These are phyloP conservation scores for Samia ricini DNA, from an alignment of 1,140 invertebrate genomes.

Conservation along the genomic window DNA sequence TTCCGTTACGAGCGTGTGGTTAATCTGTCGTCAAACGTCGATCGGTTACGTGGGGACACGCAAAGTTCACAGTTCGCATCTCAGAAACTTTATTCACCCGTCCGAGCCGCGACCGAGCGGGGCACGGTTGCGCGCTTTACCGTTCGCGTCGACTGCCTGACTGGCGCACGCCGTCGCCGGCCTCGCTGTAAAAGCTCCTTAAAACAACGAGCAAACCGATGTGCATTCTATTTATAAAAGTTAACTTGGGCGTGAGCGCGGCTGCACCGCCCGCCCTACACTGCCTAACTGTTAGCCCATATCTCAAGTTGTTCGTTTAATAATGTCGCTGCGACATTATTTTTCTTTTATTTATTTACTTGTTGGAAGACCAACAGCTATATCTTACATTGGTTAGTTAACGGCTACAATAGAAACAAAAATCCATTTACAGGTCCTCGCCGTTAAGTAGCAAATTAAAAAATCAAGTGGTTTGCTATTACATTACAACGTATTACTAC, in stretches of 20 bases:
- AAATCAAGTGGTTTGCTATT: too few relatives aligned
- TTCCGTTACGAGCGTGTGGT: too few relatives aligned
- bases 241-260: conserved; percentile 62
- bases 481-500: too few relatives aligned
- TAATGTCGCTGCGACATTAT: conserved; percentile 30
- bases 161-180: conserved; percentile 42
- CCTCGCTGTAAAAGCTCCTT: conserved; percentile 66
- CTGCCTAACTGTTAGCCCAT: conserved; percentile 7
- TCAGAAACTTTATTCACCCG: background rate
- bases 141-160: conserved; percentile 62
- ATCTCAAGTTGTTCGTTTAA: conserved; percentile 59
- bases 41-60: conserved; percentile 17
- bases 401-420: too few relatives aligned
- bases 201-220: conserved; percentile 49
- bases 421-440: too few relatives aligned
- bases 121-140: conserved; percentile 34
- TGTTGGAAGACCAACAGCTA: too few relatives aligned
- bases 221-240: conserved; percentile 72
- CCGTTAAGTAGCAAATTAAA: too few relatives aligned
- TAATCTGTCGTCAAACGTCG: background rate
- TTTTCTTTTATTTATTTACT: background rate
- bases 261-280: conserved; percentile 33
- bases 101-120: background rate
- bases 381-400: too few relatives aligned
- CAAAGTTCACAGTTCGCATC: background rate